Evolutionary conservation across 2,888 invertebrate genomes (phyloP), one percentile per base, ranked within the genome.

Genomic region (Chymomyza amoena): DNA sequence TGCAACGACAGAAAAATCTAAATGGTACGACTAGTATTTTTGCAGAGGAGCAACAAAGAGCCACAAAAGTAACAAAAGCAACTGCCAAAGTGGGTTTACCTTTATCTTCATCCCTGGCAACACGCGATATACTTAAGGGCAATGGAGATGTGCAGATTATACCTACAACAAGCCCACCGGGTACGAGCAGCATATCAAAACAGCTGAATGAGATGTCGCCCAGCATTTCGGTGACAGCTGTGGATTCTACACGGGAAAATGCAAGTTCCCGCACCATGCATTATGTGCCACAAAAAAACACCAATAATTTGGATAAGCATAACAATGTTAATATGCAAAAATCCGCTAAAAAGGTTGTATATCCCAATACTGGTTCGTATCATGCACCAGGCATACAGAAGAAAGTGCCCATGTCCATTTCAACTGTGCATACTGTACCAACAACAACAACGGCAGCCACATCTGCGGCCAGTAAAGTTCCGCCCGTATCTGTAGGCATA

Each of bases 81-180:
- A 68, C 69, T 70, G 62, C 71, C 71, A 2, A 72, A 59, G 45
- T 66, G 18, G 5, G 18, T 4, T 51, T 51, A 15, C 51, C 51
- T n/a, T 16, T 16, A 51, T 1, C 51, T 51, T 6, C 75, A 13
- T 25, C 69, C 9, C 36, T 75, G 54, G 18, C 56, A 9, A 75
- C 84, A 13, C 75, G 74, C 6, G 75, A 76, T 59, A 78, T 66
- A 52, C 45, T 81, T 15, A 88, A 82, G 57, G 64, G 67, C 6
- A 83, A 76, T 50, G 77, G 74, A 4, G 88, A 88, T 73, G 90
- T 90, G 90, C 90, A 90, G 81, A 90, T 89, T 63, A 89, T 90
- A 73, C 90, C 90, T 25, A 88, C 90, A 59, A 80, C 83, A 7
- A 86, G 84, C 28, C 88, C 89, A 10, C 87, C 89, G 15, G 81